Evolutionary conservation across 2,888 invertebrate genomes (phyloP).

Genomic region (Amaurobius ferox): DNA sequence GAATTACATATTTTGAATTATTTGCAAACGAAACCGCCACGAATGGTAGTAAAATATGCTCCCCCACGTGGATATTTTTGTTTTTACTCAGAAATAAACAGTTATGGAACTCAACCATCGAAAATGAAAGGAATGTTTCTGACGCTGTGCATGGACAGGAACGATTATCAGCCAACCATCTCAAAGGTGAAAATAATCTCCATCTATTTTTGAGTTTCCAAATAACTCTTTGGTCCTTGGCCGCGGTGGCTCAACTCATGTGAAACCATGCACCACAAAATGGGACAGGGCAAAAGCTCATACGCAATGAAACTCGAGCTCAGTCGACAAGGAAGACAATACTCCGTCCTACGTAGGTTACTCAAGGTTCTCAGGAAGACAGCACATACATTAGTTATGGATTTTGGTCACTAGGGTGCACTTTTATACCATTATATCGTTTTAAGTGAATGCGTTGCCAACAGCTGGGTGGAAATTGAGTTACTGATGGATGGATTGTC

Average conservation of each 20-base stretch:
- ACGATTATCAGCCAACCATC: no score
- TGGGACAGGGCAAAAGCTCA: slow-evolving; percentile 2
- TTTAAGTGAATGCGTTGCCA: slow-evolving; percentile 11
- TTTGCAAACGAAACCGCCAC: no score
- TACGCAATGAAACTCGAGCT: not conserved
- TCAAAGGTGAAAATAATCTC: not conserved
- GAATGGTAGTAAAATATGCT: no score
- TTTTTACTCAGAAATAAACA: no score
- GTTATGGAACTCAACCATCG: no score
- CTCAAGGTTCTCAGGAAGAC: slow-evolving; percentile 14
- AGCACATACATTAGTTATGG: slow-evolving; percentile 13
- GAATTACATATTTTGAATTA: no score
- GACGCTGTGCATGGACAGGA: no score
- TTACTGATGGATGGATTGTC: slow-evolving; percentile 3
- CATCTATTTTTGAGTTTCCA: not conserved
- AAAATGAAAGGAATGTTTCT: no score
- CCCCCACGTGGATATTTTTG: no score
- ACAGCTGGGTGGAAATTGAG: not conserved
- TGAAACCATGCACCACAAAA: slow-evolving; percentile 14
- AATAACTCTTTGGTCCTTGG: not conserved
- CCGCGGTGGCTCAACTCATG: not conserved
- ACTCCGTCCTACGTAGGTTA: slow-evolving; percentile 1
- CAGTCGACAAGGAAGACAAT: not conserved
- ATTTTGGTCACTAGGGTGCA: slow-evolving; percentile 12
- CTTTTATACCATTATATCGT: slow-evolving; percentile 3